Evolutionary conservation across 2,797 vertebrate species (phyloP).

Genomic region (Echiichthys vipera): DNA sequence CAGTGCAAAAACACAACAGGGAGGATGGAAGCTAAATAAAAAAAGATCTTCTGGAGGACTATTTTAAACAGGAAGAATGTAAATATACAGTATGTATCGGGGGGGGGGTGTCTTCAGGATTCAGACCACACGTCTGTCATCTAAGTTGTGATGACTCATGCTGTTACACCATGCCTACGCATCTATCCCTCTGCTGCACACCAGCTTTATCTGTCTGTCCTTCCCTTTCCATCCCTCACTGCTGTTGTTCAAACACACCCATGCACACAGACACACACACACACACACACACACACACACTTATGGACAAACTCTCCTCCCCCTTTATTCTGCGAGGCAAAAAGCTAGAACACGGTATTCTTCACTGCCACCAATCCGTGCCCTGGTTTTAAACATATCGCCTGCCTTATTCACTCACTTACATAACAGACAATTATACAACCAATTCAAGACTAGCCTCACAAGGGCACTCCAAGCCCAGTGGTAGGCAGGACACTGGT

Average conservation of each 20-base stretch:
- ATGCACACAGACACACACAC: slow-evolving; percentile 36
- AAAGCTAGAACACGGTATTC: slow-evolving; percentile 66
- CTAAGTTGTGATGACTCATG: slow-evolving; percentile 74
- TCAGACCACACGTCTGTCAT: slow-evolving; percentile 69
- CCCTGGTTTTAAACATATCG: slow-evolving; percentile 76
- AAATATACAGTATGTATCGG: slow-evolving; percentile 27
- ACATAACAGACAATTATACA: slow-evolving; percentile 83
- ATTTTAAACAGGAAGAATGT: slow-evolving; percentile 21
- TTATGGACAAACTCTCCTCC: slow-evolving; percentile 45
- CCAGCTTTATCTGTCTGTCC: slow-evolving; percentile 58
- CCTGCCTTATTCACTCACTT: slow-evolving; percentile 79
- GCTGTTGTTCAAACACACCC: slow-evolving; percentile 41
- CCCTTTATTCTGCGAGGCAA: slow-evolving; percentile 50
- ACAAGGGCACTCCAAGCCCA: slow-evolving; percentile 69
- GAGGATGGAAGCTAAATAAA: neutral
- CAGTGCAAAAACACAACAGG: neutral
- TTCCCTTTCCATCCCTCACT: slow-evolving; percentile 44
- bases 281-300: slow-evolving; percentile 39
- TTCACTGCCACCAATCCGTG: slow-evolving; percentile 64
- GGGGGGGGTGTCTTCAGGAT: slow-evolving; percentile 43
- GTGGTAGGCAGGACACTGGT: slow-evolving; percentile 40
- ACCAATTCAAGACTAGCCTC: slow-evolving; percentile 71
- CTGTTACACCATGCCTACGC: slow-evolving; percentile 72
- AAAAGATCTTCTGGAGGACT: slow-evolving; percentile 13
- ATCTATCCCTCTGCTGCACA: slow-evolving; percentile 59